Conservation (phyloP, 2,888 invertebrate species). For the Clusia tigrina region DNA sequence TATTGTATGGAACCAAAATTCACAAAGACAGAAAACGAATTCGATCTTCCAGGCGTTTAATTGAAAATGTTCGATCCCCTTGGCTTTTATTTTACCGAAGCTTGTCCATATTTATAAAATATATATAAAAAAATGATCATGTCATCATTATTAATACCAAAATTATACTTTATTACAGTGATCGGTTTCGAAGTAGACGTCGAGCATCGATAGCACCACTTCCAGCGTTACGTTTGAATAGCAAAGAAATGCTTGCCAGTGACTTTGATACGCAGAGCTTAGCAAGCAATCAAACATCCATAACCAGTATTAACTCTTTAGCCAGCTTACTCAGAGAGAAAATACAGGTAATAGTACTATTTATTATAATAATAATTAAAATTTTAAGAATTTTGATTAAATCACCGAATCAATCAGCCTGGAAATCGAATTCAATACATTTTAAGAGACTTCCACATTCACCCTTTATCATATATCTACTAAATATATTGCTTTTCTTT, state of each 20-base stretch:
- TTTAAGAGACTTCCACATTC: neutral
- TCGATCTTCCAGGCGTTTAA: too few relatives aligned
- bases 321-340: slow-evolving; percentile 85
- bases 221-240: slow-evolving; percentile 67
- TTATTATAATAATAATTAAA: too few relatives aligned
- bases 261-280: slow-evolving; percentile 64
- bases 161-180: slow-evolving; percentile 65
- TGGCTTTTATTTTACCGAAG: too few relatives aligned
- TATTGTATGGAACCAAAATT: too few relatives aligned
- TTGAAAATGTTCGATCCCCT: too few relatives aligned
- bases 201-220: slow-evolving; percentile 72
- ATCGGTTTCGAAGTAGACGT: slow-evolving; percentile 71
- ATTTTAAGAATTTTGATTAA: too few relatives aligned
- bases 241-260: slow-evolving; percentile 68
- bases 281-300: slow-evolving; percentile 70
- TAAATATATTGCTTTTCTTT: slow-evolving; percentile 7
- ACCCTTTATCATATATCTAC: slow-evolving; percentile 2
- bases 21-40: too few relatives aligned
- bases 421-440: slow-evolving; percentile 1
- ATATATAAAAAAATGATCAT: too few relatives aligned
- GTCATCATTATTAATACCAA: too few relatives aligned
- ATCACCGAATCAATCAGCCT: neutral
- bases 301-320: slow-evolving; percentile 85
- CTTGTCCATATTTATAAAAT: too few relatives aligned
- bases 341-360: slow-evolving; percentile 79